Evolutionary conservation across 1,140 invertebrate genomes (phyloP).

Genomic region (Drosophila kurseongensis): DNA sequence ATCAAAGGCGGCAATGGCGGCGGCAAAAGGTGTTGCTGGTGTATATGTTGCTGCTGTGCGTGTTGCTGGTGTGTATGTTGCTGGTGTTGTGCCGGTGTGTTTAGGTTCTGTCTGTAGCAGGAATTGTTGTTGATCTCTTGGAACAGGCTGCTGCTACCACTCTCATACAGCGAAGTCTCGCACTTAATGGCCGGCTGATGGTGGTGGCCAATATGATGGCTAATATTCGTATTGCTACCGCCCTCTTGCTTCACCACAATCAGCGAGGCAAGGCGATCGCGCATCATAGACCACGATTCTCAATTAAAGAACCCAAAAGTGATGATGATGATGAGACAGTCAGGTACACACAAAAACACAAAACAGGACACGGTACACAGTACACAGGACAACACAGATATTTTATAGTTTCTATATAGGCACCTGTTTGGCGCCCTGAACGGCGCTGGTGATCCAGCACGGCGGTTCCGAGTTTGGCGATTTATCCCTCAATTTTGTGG

Average conservation of each 20-base stretch:
- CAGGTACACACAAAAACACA: constrained; percentile 11
- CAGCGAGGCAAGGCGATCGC: constrained; percentile 83
- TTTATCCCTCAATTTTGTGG: constrained; percentile 20
- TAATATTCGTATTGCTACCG: constrained; percentile 38
- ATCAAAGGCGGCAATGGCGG: constrained; percentile 59
- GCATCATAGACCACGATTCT: constrained; percentile 65
- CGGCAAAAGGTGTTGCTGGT: constrained; percentile 31
- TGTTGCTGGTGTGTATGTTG: constrained; percentile 13
- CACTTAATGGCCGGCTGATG: constrained; percentile 57
- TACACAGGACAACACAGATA: constrained; percentile 36
- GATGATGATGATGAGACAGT: constrained; percentile 8
- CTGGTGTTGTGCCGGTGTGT: constrained; percentile 19
- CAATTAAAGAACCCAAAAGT: constrained; percentile 19
- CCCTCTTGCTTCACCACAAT: constrained; percentile 84
- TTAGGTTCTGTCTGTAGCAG: constrained; percentile 70
- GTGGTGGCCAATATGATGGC: constrained; percentile 32
- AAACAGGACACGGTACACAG: constrained; percentile 17
- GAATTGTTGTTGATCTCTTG: constrained; percentile 76
- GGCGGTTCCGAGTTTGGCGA: constrained; percentile 23
- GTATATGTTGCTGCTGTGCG: constrained; percentile 7
- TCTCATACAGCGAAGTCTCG: constrained; percentile 58
- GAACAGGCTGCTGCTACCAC: constrained; percentile 17
- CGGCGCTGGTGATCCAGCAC: constrained; percentile 66
- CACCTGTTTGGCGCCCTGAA: constrained; percentile 71
- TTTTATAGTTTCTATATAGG: constrained; percentile 25